Evolutionary conservation across 2,797 vertebrate species (phyloP), one percentile per base, ranked within the genome.

Genomic region (Rhynchotus rufescens): DNA sequence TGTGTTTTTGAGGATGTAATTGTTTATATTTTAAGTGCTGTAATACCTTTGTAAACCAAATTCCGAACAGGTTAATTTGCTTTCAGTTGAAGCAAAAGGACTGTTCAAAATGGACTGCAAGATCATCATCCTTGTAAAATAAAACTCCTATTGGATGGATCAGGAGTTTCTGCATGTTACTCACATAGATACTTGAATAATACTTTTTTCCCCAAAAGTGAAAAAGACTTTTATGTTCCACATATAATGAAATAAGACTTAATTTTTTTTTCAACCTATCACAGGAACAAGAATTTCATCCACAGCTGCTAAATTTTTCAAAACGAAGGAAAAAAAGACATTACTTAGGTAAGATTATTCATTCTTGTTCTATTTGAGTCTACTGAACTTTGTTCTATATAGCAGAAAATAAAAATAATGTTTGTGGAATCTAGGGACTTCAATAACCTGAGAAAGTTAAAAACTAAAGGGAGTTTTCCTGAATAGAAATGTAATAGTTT

Each of bases 401-500:
- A 93, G 95, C 86, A 93, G 93, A 95, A 95, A 95, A 89, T 90
- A 92, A 94, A 95, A 95, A 94, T 95, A 94, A 94, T 96, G 91
- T 83, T 92, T 95, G 94, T 95, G 69, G 89, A 95, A 95, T 73
- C 84, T 78, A 3, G 56, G 59, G 84, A 92, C 81, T 95, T 95
- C 80, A 89, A 42, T 91, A 90, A 94, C 73, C 76, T 81, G 92
- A 65, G 88, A 95, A 96, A 96, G 95, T 95, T 93, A 85, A 92
- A 94, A 90, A 96, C 85, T 84, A 76, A 93, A 94, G 72, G 47
- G 59, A 77, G 20, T 88, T 95, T 89, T 85, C 65, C 71, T 54
- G 92, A 91, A 83, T 7, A 77, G 62, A 79, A 78, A 72, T 52
- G 80, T 93, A 96, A 84, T 74, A 77, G 61, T 49, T 84, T 79